Conservation (phyloP, 1,140 invertebrate species). For the Drosophila carrolli region DNA sequence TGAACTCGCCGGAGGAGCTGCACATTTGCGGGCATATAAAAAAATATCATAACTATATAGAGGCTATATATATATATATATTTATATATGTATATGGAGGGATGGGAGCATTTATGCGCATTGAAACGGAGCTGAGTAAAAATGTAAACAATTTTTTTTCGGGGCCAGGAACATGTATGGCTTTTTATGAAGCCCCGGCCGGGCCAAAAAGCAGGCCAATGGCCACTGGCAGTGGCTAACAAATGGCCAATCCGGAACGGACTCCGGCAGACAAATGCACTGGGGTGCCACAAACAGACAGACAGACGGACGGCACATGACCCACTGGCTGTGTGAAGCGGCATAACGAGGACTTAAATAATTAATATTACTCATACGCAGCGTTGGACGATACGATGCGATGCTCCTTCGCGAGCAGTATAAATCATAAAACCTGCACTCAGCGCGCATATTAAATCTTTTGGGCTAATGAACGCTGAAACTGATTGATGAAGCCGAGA, state of each 20-base stretch:
- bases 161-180: constrained; percentile 51
- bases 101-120: constrained; percentile 13
- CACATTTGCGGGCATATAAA: constrained; percentile 70
- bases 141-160: constrained; percentile 77
- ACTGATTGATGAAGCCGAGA: constrained; percentile 61
- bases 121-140: constrained; percentile 53
- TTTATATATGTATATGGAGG: background rate
- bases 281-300: constrained; percentile 76
- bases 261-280: constrained; percentile 71
- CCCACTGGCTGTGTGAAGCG: constrained; percentile 29
- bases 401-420: constrained; percentile 23
- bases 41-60: constrained; percentile 75
- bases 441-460: constrained; percentile 74
- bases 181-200: constrained; percentile 64
- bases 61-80: constrained; percentile 32
- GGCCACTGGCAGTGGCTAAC: constrained; percentile 52
- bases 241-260: constrained; percentile 56
- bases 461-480: constrained; percentile 66
- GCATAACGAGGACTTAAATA: constrained; percentile 79
- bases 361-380: constrained; percentile 79
- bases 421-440: constrained; percentile 75
- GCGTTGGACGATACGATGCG: constrained; percentile 25
- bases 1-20: constrained; percentile 30
- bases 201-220: constrained; percentile 70
- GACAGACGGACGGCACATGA: constrained; percentile 19